phyloP scores from a whole-genome alignment of 2,113 vertebrate genomes.

The Brachyhypopomus gauderio region DNA sequence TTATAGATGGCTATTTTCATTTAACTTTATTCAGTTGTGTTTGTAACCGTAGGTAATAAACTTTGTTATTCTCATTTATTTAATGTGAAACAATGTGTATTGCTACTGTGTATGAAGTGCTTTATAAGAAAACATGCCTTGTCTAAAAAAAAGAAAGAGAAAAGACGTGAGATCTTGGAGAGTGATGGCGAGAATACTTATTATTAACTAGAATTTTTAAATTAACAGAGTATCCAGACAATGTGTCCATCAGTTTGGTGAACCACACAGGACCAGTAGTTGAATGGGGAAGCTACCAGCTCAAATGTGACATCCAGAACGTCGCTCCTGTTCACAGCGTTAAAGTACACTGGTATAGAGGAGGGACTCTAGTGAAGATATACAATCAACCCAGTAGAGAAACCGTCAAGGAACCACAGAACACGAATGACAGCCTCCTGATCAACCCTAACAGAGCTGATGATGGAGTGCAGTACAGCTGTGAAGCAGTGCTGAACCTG shows the following conservation, averaged over 20 bases:
- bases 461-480: constrained; percentile 49
- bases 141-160: too few relatives aligned
- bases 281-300: constrained; percentile 2
- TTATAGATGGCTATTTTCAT: not conserved
- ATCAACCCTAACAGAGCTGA: constrained; percentile 22
- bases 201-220: not conserved
- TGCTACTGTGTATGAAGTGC: too few relatives aligned
- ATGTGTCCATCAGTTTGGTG: not conserved
- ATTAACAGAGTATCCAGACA: constrained; percentile 61
- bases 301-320: constrained; percentile 62
- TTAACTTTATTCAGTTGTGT: too few relatives aligned
- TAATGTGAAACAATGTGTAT: too few relatives aligned
- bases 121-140: too few relatives aligned
- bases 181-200: not conserved
- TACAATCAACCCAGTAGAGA: not conserved
- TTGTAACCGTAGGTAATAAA: too few relatives aligned
- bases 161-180: not conserved
- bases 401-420: not conserved
- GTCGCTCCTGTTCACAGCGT: constrained; percentile 60
- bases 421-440: not conserved
- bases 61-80: too few relatives aligned
- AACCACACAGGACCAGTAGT: rapidly evolving
- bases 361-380: rapidly evolving
- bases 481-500: constrained; percentile 59
- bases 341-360: constrained; percentile 57